These are phyloP conservation scores for Plusia festucae DNA, from an alignment of 2,888 invertebrate genomes.

Conservation along the genomic window DNA sequence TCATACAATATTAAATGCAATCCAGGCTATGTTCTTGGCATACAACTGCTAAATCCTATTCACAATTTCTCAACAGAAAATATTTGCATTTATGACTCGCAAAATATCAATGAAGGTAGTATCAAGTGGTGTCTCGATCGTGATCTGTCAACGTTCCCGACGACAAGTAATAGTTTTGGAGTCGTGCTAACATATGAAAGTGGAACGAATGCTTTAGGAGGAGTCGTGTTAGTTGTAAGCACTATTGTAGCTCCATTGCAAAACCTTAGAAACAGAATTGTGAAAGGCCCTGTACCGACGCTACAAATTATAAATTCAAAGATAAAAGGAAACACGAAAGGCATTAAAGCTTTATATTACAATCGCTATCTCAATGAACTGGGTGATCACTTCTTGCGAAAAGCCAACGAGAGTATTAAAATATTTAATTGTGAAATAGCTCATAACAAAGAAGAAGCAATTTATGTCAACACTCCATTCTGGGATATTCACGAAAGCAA, in stretches of 20 bases:
- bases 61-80: constrained; percentile 96
- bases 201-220: constrained; percentile 94
- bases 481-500: constrained; percentile 96
- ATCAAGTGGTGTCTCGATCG: constrained; percentile 94
- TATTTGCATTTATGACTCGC: constrained; percentile 94
- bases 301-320: constrained; percentile 92
- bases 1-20: constrained; percentile 92
- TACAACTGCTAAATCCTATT: constrained; percentile 97
- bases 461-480: constrained; percentile 94
- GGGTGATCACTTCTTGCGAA: constrained; percentile 95
- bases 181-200: constrained; percentile 94
- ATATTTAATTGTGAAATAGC: constrained; percentile 94
- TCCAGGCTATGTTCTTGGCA: constrained; percentile 95
- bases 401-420: constrained; percentile 96
- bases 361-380: constrained; percentile 96
- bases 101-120: constrained; percentile 90
- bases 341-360: constrained; percentile 95
- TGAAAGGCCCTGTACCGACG: constrained; percentile 94
- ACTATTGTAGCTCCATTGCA: constrained; percentile 93
- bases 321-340: constrained; percentile 94
- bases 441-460: constrained; percentile 94
- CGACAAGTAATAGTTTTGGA: constrained; percentile 95
- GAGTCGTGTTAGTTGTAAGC: constrained; percentile 94
- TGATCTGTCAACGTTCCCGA: constrained; percentile 97
- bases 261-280: constrained; percentile 92